Evolutionary conservation across 2,888 invertebrate species (phyloP), one percentile per base, ranked within the genome.

Genomic region (Seira sanloemensis): DNA sequence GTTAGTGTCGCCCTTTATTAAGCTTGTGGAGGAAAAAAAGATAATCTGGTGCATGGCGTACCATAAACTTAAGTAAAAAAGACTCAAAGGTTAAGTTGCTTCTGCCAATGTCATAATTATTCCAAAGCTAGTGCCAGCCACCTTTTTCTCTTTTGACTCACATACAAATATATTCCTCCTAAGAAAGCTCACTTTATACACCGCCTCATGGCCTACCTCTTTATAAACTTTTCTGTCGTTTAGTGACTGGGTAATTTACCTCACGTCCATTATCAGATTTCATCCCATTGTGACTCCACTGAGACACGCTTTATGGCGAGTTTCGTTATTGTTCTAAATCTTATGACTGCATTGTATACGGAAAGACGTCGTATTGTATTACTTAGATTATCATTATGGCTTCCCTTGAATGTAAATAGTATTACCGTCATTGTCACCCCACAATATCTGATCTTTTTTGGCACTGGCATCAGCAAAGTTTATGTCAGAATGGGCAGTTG

Each of bases 1-100:
- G 86, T 86, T 86, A 86, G 84, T 84, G 86, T 86, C 86, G 71
- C 79, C 82, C 78, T 86, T 82, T 84, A 86, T 86, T 84, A 78
- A 74, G 67, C 78, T 19, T 62, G 68, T 58, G 74, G 37, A 74
- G 74, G 65, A 25, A 46, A 83, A 65, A 74, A 26, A 73, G 69
- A 83, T 78, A 46, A 76, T 83, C 83, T 74, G 62, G 37, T 74
- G 58, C 83, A 83, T 54, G 74, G 21, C 78, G 67, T 69, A 58
- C 74, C 83, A 78, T 83, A 83, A 83, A 78, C 73, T 62, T 78
- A 58, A 19, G n/a, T 4, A 66, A 7, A 66, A 7, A 21, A 23
- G 24, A 9, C 21, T 19, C 66, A 66, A 80, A 72, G 78, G 72
- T 65, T 26, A 66, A 73, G 67, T 74, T 73, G 69, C 76, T 82